phyloP scores from a whole-genome alignment of 2,888 invertebrate species.

The Acanthosepion pharaonis region DNA sequence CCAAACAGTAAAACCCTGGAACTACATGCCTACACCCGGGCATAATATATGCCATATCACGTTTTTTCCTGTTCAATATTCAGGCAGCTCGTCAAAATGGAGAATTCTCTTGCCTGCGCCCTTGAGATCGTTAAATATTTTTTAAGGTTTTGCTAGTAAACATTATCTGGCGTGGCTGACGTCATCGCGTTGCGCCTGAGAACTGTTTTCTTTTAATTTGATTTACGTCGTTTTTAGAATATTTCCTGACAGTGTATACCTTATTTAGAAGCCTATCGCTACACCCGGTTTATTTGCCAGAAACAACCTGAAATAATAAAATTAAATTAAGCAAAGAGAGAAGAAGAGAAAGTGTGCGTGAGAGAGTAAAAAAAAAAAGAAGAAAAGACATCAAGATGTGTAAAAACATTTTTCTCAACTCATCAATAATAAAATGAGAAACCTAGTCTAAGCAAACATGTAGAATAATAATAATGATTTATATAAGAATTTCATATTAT shows the following conservation, averaged over 20 bases:
- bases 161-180: not conserved
- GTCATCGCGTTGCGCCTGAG: not conserved
- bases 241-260: not conserved
- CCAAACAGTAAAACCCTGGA: not conserved
- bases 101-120: not conserved
- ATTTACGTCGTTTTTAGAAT: not conserved
- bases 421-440: too few relatives aligned
- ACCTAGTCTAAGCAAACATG: too few relatives aligned
- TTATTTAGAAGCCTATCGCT: not conserved
- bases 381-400: too few relatives aligned
- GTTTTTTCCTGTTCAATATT: not conserved
- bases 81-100: not conserved
- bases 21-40: not conserved
- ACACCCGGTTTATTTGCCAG: not conserved
- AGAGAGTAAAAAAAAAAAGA: too few relatives aligned
- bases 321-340: not conserved
- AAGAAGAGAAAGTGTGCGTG: too few relatives aligned
- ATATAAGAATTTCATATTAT: too few relatives aligned
- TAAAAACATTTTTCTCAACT: too few relatives aligned
- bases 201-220: conserved; percentile 12
- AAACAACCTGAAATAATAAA: conserved; percentile 3
- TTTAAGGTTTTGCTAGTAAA: not conserved
- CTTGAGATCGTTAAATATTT: not conserved
- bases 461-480: too few relatives aligned
- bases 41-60: not conserved